Percentiles rank a stretch among this genome's conserved stretches.
Evolutionary conservation across 2,797 vertebrate genomes (phyloP).

Genomic region (Centroberyx gerrardi): DNA sequence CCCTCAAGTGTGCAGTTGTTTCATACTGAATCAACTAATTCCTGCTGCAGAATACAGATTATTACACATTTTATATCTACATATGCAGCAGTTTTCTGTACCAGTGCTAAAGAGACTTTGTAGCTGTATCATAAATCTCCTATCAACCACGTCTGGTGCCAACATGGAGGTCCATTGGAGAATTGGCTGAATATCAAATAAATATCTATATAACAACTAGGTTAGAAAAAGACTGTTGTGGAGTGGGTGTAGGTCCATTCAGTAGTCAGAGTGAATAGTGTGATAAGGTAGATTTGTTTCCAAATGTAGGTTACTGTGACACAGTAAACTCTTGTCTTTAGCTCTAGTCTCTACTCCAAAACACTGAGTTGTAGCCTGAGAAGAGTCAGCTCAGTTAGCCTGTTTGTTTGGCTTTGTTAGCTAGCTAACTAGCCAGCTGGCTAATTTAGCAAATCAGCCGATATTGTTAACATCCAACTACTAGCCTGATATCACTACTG

Average conservation of each 20-base stretch:
- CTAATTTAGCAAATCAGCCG: not conserved
- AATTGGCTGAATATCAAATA: not conserved
- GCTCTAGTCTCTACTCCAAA: no score
- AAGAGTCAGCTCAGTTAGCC: no score
- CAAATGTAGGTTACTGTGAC: no score
- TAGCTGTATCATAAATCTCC: not conserved
- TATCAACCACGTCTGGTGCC: not conserved
- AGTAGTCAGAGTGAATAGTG: no score
- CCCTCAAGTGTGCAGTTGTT: not conserved
- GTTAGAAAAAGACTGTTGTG: no score
- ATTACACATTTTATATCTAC: not conserved
- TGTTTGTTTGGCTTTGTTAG: no score
- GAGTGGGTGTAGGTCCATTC: no score
- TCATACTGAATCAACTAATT: not conserved
- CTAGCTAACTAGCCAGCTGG: no score
- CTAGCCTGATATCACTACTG: not conserved
- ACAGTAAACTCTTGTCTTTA: no score
- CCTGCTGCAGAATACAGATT: not conserved
- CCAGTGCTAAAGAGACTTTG: not conserved
- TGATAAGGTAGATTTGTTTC: no score
- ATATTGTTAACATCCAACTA: not conserved
- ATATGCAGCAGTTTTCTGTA: conserved; percentile 5
- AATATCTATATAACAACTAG: no score
- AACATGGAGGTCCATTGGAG: not conserved
- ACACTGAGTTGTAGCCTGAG: no score